Evolutionary conservation across 1,140 invertebrate species (phyloP).

Genomic region (Hydropsyche tenuis): DNA sequence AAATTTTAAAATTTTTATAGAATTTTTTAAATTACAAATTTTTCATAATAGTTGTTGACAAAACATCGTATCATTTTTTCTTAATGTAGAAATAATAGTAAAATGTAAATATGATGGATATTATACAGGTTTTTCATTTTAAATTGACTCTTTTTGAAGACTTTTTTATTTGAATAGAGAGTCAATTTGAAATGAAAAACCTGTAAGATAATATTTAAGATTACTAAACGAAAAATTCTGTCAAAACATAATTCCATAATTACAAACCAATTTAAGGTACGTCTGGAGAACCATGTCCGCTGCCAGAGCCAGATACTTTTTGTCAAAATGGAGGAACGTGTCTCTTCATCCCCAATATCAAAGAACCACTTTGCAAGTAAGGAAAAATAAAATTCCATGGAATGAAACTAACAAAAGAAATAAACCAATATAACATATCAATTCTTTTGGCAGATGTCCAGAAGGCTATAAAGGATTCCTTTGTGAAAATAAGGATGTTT

Average conservation of each 20-base stretch:
- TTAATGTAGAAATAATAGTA: too few species aligned
- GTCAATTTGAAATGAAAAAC: too few species aligned
- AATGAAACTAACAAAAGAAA: not conserved
- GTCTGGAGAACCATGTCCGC: conserved; percentile 71
- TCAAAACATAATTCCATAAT: not conserved
- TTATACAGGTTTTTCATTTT: too few species aligned
- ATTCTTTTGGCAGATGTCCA: conserved; percentile 73
- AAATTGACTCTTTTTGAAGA: too few species aligned
- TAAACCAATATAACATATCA: not conserved
- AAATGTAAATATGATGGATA: too few species aligned
- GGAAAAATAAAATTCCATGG: conserved; percentile 34
- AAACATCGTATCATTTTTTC: too few species aligned
- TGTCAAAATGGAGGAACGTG: conserved; percentile 85
- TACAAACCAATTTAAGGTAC: conserved; percentile 62
- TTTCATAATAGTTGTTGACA: too few species aligned
- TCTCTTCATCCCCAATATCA: conserved; percentile 77
- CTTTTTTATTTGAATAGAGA: too few species aligned
- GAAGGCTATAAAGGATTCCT: conserved; percentile 82
- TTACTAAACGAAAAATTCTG: too few species aligned
- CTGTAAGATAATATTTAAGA: too few species aligned
- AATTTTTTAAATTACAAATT: too few species aligned
- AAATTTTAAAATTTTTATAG: too few species aligned
- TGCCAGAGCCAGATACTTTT: conserved; percentile 62
- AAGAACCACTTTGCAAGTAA: conserved; percentile 83
- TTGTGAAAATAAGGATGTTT: conserved; percentile 80